Percentiles rank a stretch among this genome's conserved stretches.
Conservation (phyloP, 2,888 invertebrate genomes). For the Tipula confusa region DNA sequence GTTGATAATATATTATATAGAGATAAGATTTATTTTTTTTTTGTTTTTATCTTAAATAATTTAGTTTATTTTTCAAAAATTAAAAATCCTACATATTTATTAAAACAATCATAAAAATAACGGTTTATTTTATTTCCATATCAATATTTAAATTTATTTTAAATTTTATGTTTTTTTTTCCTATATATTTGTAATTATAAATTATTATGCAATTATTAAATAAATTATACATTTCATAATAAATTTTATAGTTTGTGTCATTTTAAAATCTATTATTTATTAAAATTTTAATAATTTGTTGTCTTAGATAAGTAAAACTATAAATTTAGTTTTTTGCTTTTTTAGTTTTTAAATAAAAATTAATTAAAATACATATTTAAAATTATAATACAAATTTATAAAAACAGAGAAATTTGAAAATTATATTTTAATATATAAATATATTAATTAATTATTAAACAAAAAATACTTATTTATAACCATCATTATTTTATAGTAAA, state of each 20-base stretch:
- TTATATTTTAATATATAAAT: background rate
- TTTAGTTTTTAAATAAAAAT: background rate
- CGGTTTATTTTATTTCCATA: background rate
- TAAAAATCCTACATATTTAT: background rate
- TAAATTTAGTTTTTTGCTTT: background rate
- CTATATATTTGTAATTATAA: background rate
- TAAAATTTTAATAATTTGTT: background rate
- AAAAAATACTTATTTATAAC: background rate
- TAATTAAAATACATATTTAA: background rate
- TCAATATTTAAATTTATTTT: background rate
- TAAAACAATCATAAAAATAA: slow-evolving; percentile 20
- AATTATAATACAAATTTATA: slow-evolving; percentile 14
- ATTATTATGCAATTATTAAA: background rate
- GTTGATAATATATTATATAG: no score
- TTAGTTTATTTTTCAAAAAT: slow-evolving; percentile 12
- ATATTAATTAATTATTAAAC: no score
- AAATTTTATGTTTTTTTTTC: background rate
- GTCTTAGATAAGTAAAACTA: background rate
- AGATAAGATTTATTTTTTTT: background rate
- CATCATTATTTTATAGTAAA: background rate
- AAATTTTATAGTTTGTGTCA: background rate
- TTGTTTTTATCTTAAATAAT: slow-evolving; percentile 4
- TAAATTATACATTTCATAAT: background rate
- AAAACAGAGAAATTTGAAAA: background rate
- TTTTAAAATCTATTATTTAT: background rate